Evolutionary conservation across 2,113 vertebrate genomes (phyloP), one percentile per base, ranked within the genome.

Genomic region (Phalacrocorax pelagicus): DNA sequence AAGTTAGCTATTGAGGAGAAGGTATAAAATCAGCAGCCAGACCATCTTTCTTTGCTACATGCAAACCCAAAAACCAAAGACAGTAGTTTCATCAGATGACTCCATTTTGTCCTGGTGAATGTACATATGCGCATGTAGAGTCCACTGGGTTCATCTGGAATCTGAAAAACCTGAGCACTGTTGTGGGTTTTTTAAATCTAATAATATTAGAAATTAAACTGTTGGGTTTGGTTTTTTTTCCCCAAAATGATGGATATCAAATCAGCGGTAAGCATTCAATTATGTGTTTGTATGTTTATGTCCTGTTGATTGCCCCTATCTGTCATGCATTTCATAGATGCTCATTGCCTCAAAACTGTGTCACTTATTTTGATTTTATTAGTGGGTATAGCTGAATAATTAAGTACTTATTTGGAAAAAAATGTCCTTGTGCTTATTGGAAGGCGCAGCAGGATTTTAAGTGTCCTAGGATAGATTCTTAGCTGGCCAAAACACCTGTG

Each of bases 71-170:
- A 73, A 32, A 11, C 0, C 5, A 38, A 40, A 59, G 15, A 65
- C 0, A 5, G 9, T 54, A 11, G 11, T 75, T 71, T 63, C 22
- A 42, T 51, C 8, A 14, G 21, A 36, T 29, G 24, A 42, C 32
- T 63, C 12, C 2, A 0, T 58, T 36, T 55, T 46, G 9, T 36
- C 49, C 12, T 57, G 73, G 29, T 5, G 11, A 55, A 69, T 17
- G 14, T 47, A 26, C 1, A 0, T 7, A 11, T 9, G 3, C n/a
- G 17, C 5, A 34, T 13, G 4, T 21, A 69, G 6, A 67, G 10
- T 22, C 27, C 9, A 40, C 1, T 2, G 7, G 7, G 5, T 32
- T 84, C 38, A 58, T 55, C 15, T 66, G 34, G 15, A 78, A 61
- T 21, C 19, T 66, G 18, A 77, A 95, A 59, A 54, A 17, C 38